Evolutionary conservation across 2,797 vertebrate species (phyloP).

Genomic region (Sarcophilus harrisii): DNA sequence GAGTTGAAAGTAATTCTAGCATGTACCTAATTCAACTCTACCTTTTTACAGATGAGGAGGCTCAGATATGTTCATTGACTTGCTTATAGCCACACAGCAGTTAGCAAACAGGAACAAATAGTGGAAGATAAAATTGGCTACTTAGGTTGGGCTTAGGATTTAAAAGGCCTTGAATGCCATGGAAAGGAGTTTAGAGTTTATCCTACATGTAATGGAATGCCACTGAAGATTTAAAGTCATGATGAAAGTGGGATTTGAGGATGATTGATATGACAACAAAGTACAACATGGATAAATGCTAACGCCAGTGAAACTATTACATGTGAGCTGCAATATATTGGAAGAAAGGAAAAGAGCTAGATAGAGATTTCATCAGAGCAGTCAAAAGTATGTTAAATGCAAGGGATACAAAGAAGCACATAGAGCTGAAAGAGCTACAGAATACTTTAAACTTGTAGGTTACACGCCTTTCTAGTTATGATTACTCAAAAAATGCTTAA

Average conservation of each 20-base stretch:
- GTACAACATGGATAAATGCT: background rate
- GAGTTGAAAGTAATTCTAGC: background rate
- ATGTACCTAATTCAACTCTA: background rate
- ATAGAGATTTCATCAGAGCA: slow-evolving; percentile 38
- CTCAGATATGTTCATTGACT: background rate
- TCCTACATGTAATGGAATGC: background rate
- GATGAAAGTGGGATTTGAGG: slow-evolving; percentile 29
- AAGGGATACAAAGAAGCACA: slow-evolving; percentile 2
- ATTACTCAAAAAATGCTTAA: slow-evolving; percentile 40
- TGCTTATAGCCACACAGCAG: background rate
- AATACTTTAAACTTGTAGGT: slow-evolving; percentile 64
- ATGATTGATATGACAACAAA: slow-evolving; percentile 34
- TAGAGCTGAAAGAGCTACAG: background rate
- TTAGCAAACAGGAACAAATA: slow-evolving; percentile 18
- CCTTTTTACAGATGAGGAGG: background rate
- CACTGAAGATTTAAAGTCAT: background rate
- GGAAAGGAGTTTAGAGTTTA: background rate
- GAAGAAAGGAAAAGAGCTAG: slow-evolving; percentile 31
- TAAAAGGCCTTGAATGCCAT: background rate
- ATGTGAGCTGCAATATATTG: slow-evolving; percentile 9
- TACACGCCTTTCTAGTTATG: slow-evolving; percentile 46
- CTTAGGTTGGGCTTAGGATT: background rate
- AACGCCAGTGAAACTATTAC: slow-evolving; percentile 25
- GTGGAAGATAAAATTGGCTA: background rate
- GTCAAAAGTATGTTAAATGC: slow-evolving; percentile 6